Percentiles rank a stretch among this genome's conserved stretches.
These are phyloP conservation scores for Clostera curtula DNA, from an alignment of 2,888 invertebrate species.

Conservation along the genomic window DNA sequence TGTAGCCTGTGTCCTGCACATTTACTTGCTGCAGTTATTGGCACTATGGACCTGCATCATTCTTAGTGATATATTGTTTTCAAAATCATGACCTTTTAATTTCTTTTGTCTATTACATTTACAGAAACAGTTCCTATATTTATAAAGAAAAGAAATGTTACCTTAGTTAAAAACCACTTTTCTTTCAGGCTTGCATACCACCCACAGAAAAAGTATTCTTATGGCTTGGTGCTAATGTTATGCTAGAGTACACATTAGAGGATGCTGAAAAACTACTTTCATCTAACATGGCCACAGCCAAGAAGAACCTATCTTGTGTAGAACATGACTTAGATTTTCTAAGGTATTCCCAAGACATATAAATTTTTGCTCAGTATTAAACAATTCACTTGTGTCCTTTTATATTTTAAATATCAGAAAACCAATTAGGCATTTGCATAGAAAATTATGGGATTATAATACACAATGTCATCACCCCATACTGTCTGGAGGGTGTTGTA, in stretches of 20 bases:
- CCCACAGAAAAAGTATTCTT: conserved; percentile 92
- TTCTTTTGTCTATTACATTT: too few relatives aligned
- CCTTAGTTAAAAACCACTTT: too few relatives aligned
- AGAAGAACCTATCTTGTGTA: conserved; percentile 86
- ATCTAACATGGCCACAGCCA: conserved; percentile 89
- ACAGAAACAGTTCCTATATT: too few relatives aligned
- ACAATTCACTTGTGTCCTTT: neutral
- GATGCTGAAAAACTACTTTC: conserved; percentile 90
- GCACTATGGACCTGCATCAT: too few relatives aligned
- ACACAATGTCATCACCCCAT: too few relatives aligned
- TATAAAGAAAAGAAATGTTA: too few relatives aligned
- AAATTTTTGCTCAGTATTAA: neutral
- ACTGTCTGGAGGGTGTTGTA: too few relatives aligned
- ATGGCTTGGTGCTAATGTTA: conserved; percentile 94
- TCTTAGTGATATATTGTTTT: neutral
- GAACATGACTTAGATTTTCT: conserved; percentile 96
- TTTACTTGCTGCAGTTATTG: too few relatives aligned
- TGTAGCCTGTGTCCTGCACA: too few relatives aligned
- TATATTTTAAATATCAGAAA: neutral
- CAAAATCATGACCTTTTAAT: neutral
- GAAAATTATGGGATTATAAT: too few relatives aligned
- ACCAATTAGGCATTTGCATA: neutral
- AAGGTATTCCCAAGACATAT: conserved; percentile 74
- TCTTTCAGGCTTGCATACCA: conserved; percentile 86
- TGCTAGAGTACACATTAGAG: conserved; percentile 95